These are phyloP conservation scores for Drosophila cyrtoloma DNA, from an alignment of 2,888 invertebrate species.

Conservation along the genomic window DNA sequence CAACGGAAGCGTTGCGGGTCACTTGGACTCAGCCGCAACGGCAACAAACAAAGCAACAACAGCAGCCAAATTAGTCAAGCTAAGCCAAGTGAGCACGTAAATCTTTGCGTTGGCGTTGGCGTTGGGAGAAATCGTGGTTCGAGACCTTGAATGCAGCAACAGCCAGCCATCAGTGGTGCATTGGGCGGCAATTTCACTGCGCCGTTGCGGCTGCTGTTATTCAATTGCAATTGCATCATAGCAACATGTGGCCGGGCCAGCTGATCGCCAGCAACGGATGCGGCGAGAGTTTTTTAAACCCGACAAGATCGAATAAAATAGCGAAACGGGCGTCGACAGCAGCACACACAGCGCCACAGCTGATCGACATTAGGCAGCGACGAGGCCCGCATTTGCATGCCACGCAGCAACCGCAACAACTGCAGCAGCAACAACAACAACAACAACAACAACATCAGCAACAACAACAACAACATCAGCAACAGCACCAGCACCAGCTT, in stretches of 20 bases:
- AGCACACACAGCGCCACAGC: conserved; percentile 50
- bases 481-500: conserved; percentile 13
- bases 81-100: conserved; percentile 70
- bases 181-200: conserved; percentile 69
- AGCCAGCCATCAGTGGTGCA: conserved; percentile 18
- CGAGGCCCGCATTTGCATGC: conserved; percentile 56
- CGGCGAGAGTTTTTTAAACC: conserved; percentile 82
- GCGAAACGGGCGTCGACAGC: conserved; percentile 52
- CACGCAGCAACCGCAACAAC: conserved; percentile 32
- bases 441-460: conserved; percentile 23
- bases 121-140: conserved; percentile 76
- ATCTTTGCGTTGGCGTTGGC: conserved; percentile 52
- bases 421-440: conserved; percentile 11
- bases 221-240: conserved; percentile 81
- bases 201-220: conserved; percentile 55
- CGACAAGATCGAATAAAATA: conserved; percentile 68
- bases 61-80: conserved; percentile 69
- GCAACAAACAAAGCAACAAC: conserved; percentile 26
- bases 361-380: conserved; percentile 69
- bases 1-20: conserved; percentile 80
- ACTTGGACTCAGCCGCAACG: conserved; percentile 40
- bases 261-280: conserved; percentile 54
- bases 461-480: conserved; percentile 28
- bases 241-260: conserved; percentile 54
- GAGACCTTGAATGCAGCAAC: conserved; percentile 72